Conservation (phyloP, 2,888 invertebrate species). For the Heliconius erato region DNA sequence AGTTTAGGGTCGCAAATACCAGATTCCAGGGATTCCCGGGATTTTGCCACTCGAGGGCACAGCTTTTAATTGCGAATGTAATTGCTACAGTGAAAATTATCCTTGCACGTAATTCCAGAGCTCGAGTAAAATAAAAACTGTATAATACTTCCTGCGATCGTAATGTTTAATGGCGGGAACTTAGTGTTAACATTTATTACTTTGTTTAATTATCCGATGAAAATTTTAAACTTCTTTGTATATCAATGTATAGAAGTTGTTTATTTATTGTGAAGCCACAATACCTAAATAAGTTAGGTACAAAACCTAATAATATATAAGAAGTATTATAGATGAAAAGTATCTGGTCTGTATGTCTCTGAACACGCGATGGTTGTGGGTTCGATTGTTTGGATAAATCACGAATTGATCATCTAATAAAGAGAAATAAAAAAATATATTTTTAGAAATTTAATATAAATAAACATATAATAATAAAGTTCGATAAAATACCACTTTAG, state of each 20-base stretch:
- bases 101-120: conserved; percentile 59
- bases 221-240: conserved; percentile 20
- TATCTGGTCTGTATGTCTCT: too few species aligned
- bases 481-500: not conserved
- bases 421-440: too few species aligned
- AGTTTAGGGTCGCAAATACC: conserved; percentile 62
- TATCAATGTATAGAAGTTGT: not conserved
- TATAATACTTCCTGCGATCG: conserved; percentile 58
- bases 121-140: conserved; percentile 55
- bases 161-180: conserved; percentile 53
- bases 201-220: conserved; percentile 31
- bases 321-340: too few species aligned
- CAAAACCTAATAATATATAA: too few species aligned
- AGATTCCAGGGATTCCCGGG: conserved; percentile 58
- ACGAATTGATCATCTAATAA: too few species aligned
- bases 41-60: conserved; percentile 60
- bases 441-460: too few species aligned
- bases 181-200: conserved; percentile 29
- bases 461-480: too few species aligned
- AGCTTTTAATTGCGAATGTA: conserved; percentile 73
- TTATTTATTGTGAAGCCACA: not conserved
- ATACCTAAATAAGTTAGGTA: too few species aligned
- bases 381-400: too few species aligned
- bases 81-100: conserved; percentile 67
- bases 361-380: too few species aligned